These are phyloP conservation scores for Pollimyrus isidori DNA, from an alignment of 2,113 vertebrate genomes.

Conservation along the genomic window DNA sequence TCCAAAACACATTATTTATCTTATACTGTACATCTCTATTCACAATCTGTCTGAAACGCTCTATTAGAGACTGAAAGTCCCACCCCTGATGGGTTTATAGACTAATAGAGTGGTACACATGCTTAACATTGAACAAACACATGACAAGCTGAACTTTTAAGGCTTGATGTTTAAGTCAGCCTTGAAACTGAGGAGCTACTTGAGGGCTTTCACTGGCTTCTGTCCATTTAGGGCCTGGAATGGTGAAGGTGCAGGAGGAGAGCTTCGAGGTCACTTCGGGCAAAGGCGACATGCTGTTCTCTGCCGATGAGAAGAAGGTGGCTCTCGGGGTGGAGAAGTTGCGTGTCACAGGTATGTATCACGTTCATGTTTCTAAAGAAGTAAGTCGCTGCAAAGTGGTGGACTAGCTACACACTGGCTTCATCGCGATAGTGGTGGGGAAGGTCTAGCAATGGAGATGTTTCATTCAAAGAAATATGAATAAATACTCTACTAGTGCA, in stretches of 20 bases:
- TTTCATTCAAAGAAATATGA: background rate
- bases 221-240: constrained; percentile 68
- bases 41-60: background rate
- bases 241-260: constrained; percentile 68
- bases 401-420: background rate
- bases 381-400: background rate
- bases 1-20: background rate
- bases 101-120: background rate
- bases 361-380: background rate
- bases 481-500: background rate
- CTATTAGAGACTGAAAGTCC: background rate
- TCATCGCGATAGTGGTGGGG: background rate
- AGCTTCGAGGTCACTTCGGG: constrained; percentile 75
- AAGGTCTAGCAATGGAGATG: background rate
- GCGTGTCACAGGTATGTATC: constrained; percentile 77
- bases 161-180: background rate
- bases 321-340: constrained; percentile 80
- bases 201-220: constrained; percentile 18
- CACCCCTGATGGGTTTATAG: background rate
- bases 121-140: background rate
- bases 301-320: constrained; percentile 69
- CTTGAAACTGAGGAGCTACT: background rate
- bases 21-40: background rate
- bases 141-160: background rate
- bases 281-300: constrained; percentile 73